phyloP scores from a whole-genome alignment of 2,797 vertebrate genomes.

The Ceyx erithaca region DNA sequence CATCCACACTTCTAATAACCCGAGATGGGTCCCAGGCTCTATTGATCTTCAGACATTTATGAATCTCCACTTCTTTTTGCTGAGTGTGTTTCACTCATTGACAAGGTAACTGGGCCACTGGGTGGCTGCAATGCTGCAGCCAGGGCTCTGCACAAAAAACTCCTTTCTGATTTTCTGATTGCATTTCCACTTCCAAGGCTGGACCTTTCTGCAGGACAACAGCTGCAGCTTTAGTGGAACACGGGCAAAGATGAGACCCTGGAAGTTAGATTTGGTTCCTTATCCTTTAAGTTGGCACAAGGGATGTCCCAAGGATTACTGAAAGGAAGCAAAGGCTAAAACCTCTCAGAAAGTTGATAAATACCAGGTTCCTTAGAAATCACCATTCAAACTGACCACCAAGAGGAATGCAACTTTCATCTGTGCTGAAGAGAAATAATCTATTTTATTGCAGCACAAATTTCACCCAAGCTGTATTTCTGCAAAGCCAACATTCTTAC shows the following conservation, averaged over 20 bases:
- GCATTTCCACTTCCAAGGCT: not conserved
- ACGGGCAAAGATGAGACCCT: not conserved
- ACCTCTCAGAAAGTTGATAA: not conserved
- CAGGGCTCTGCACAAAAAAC: not conserved
- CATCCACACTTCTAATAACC: conserved; percentile 1
- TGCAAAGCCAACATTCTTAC: not conserved
- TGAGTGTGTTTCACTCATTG: conserved; percentile 32
- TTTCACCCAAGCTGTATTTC: not conserved
- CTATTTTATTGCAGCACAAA: not conserved
- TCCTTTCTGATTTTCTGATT: conserved; percentile 18
- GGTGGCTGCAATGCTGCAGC: conserved; percentile 5
- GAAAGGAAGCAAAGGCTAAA: not conserved
- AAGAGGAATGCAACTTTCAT: not conserved
- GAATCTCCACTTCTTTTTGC: conserved; percentile 19
- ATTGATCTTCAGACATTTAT: conserved; percentile 35
- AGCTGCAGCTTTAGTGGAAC: not conserved
- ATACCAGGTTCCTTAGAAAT: not conserved
- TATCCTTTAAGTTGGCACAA: not conserved
- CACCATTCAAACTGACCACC: not conserved
- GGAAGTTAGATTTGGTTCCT: not conserved
- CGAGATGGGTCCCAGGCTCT: not conserved
- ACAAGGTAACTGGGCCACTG: not conserved
- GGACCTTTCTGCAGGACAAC: not conserved
- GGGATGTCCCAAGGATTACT: not conserved
- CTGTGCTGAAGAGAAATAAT: not conserved